A percentile compares a stretch with the other conserved stretches of the same genome.
Evolutionary conservation across 2,113 vertebrate genomes (phyloP).

Genomic region (Nothobranchius furzeri): DNA sequence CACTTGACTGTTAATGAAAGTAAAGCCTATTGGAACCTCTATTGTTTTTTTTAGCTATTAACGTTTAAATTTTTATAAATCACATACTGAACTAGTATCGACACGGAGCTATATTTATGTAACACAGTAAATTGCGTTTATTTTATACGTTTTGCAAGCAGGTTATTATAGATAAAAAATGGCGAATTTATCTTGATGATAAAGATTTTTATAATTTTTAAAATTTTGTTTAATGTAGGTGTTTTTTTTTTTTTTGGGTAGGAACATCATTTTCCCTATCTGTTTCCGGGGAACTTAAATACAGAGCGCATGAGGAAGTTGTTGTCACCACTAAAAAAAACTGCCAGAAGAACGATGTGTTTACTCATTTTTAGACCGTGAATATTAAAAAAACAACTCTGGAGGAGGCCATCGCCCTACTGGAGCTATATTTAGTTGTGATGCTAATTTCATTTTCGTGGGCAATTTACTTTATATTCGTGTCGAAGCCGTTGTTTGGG

Average conservation of each 20-base stretch:
- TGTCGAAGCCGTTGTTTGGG: slow-evolving; percentile 76
- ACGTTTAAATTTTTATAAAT: no score
- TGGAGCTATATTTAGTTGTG: slow-evolving; percentile 80
- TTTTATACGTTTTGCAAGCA: no score
- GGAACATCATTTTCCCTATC: fast-evolving
- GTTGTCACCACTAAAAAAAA: slow-evolving; percentile 49
- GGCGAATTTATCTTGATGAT: no score
- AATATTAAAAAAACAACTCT: slow-evolving; percentile 66
- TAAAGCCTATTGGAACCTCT: no score
- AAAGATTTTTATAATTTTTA: no score
- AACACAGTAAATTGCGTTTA: background rate
- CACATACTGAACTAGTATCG: slow-evolving; percentile 13
- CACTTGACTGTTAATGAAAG: no score
- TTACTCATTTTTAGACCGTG: slow-evolving; percentile 22
- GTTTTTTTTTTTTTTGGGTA: background rate
- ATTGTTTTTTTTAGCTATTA: no score
- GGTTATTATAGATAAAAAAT: no score
- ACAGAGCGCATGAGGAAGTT: slow-evolving; percentile 63
- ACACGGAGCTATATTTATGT: slow-evolving; percentile 25
- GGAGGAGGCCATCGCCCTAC: slow-evolving; percentile 77
- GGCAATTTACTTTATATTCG: slow-evolving; percentile 81
- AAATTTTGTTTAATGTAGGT: no score
- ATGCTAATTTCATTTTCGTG: slow-evolving; percentile 83
- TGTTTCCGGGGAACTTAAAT: slow-evolving; percentile 60
- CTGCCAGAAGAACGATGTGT: slow-evolving; percentile 5